Evolutionary conservation across 2,797 vertebrate species (phyloP), one percentile per base, ranked within the genome.

Genomic region (Urosaurus nigricauda): DNA sequence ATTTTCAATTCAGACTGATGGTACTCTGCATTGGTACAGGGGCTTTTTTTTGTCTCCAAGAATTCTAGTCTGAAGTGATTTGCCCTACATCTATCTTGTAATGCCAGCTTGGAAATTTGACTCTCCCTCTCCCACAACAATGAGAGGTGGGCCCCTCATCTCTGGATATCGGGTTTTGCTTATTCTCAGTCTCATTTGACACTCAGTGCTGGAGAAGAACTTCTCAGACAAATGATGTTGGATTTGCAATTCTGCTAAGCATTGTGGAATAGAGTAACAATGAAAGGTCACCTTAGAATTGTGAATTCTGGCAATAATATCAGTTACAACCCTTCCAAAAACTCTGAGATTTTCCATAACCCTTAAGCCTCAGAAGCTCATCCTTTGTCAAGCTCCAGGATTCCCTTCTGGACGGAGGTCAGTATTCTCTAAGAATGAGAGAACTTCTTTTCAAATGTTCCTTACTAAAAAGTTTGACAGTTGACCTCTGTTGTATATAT

Each of bases 401-500:
- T 63, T 83, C 73, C 43, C 56, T 83, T 51, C 35, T 51, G 71
- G 86, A 47, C 53, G 65, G 71, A 88, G 79, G 73, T 77, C 87
- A 58, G 32, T 4, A 2, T 21, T 11, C 21, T 56, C 43, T 65
- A 35, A 40, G 63, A 79, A 56, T 53, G 21, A 79, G 51, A 43
- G 35, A 40, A 56, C 21, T 7, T 26, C 16, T 81, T 12, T 88
- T 83, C 32, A 65, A 37, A 65, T 82, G 32, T 83, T 77, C 71
- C 17, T 37, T 83, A 56, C 80, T 83, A 51, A 51, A 58, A 80
- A 65, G 70, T 60, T 74, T 75, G 87, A 35, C 71, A 77, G 35
- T 79, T 83, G 70, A 87, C 73, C 87, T 75, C 58, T 37, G 80
- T 83, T 13, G 40, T 82, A 35, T 70, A 35, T 35, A 60, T 65